Percentiles rank a stretch among this genome's conserved stretches.
Conservation (phyloP, 2,113 vertebrate genomes). For the Pica pica region DNA sequence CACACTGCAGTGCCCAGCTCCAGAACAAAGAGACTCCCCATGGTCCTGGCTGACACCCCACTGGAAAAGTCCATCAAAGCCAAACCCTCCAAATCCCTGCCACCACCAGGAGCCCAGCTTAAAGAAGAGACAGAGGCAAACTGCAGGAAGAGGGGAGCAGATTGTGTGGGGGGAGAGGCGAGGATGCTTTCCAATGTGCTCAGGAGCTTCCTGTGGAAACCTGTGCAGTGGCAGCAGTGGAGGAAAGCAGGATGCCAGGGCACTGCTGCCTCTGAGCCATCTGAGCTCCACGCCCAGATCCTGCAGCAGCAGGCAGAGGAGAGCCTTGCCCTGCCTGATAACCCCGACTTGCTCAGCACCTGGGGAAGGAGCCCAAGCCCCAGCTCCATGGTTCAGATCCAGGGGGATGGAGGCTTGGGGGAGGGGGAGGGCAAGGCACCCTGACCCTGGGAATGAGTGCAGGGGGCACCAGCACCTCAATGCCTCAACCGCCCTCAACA, state of each 20-base stretch:
- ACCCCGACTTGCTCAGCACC: background rate
- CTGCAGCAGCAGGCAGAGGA: background rate
- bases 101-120: background rate
- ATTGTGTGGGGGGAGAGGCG: accelerated
- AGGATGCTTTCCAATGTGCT: background rate
- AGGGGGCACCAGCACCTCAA: accelerated
- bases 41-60: background rate
- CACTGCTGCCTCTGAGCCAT: background rate
- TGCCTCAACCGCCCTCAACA: background rate
- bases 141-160: background rate
- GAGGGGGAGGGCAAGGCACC: background rate
- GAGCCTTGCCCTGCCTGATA: background rate
- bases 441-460: background rate
- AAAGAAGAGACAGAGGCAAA: background rate
- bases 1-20: background rate
- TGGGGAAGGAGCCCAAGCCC: background rate
- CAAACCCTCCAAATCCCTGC: background rate
- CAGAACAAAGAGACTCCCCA: background rate
- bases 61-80: background rate
- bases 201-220: background rate
- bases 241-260: accelerated
- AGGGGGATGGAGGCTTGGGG: background rate
- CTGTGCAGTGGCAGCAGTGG: background rate
- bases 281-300: background rate
- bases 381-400: background rate